Percentiles rank a stretch among this genome's conserved stretches.
Conservation (phyloP, 1,140 invertebrate genomes). For the Drosophila quadrilineata region DNA sequence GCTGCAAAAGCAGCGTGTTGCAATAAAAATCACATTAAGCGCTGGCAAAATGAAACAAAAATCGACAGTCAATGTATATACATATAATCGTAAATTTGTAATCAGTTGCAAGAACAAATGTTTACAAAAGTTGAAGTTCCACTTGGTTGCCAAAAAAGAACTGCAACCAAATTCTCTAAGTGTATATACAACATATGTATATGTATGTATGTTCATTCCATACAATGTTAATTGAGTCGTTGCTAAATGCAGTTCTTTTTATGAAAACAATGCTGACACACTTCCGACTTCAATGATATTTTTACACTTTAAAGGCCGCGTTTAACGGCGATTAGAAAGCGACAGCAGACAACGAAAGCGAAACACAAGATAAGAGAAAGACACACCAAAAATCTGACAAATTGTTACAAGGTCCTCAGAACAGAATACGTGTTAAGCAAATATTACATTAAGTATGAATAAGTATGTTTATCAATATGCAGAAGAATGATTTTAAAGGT, state of each 20-base stretch:
- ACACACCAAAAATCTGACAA: conserved; percentile 11
- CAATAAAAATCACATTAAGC: conserved; percentile 59
- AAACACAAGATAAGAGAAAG: not conserved
- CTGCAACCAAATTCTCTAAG: not conserved
- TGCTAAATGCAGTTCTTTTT: conserved; percentile 51
- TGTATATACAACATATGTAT: conserved; percentile 3
- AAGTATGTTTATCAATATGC: too few species aligned
- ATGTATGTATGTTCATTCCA: too few species aligned
- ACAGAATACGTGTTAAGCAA: conserved; percentile 12
- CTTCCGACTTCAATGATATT: too few species aligned
- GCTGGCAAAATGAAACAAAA: conserved; percentile 45
- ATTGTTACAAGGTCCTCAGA: conserved; percentile 34
- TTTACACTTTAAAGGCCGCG: conserved; percentile 6
- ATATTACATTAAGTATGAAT: too few species aligned
- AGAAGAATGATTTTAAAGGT: too few species aligned
- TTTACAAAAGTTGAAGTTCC: conserved; percentile 50
- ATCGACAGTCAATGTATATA: conserved; percentile 57
- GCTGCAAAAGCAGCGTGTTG: conserved; percentile 55
- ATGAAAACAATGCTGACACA: conserved; percentile 66
- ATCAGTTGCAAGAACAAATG: conserved; percentile 77
- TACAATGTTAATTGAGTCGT: conserved; percentile 61
- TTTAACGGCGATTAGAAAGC: conserved; percentile 47
- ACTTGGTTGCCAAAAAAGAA: conserved; percentile 41
- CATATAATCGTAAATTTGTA: conserved; percentile 72
- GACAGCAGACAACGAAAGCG: conserved; percentile 22